Conservation (phyloP, 2,797 vertebrate genomes). For the Zalophus californianus region DNA sequence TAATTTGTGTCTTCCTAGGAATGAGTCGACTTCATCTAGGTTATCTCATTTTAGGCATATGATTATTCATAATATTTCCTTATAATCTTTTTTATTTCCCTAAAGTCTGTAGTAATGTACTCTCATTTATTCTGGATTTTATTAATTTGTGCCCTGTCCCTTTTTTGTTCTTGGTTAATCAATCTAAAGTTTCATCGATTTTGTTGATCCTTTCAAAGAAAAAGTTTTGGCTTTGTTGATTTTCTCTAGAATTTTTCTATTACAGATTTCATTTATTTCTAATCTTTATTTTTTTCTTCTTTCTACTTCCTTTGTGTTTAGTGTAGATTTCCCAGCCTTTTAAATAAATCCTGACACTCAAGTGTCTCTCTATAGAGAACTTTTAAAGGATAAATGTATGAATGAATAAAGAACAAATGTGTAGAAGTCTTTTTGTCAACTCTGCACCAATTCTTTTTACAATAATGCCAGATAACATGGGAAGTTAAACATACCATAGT, state of each 20-base stretch:
- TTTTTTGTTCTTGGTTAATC: not conserved
- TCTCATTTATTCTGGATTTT: not conserved
- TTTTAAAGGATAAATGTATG: not conserved
- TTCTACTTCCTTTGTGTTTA: not conserved
- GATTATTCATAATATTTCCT: not conserved
- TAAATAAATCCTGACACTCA: not conserved
- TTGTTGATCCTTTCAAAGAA: not conserved
- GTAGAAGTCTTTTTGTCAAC: not conserved
- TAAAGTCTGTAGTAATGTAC: not conserved
- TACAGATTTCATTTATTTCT: not conserved
- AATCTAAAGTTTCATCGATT: not conserved
- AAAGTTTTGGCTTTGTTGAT: not conserved
- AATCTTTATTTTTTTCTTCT: not conserved
- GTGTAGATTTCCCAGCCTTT: not conserved
- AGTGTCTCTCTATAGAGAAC: not conserved
- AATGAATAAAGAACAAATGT: not conserved
- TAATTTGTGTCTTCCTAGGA: not conserved
- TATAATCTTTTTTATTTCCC: not conserved
- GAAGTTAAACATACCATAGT: not conserved
- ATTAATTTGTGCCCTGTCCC: not conserved
- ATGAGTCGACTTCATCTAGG: not conserved
- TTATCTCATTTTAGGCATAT: not conserved
- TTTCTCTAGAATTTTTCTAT: not conserved
- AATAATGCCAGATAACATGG: not conserved
- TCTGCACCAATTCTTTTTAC: not conserved